These are phyloP conservation scores for Montipora foliosa DNA, from an alignment of 64 coral and sea anemone genomes.

Conservation along the genomic window DNA sequence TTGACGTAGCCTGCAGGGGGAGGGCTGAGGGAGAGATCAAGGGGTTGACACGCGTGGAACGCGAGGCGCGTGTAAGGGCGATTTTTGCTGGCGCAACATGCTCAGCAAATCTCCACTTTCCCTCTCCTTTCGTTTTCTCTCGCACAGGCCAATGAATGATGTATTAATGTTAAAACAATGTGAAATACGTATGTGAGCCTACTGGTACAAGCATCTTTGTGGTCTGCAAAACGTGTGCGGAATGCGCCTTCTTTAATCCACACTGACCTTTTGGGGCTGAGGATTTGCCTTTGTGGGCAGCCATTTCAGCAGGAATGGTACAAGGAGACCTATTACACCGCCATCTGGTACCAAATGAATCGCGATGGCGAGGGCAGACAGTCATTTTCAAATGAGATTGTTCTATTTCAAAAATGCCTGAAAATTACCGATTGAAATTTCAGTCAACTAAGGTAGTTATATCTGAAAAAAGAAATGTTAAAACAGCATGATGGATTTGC, in stretches of 20 bases:
- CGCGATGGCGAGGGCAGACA: background rate
- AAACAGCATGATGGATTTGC: no score
- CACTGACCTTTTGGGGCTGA: background rate
- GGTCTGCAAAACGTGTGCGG: background rate
- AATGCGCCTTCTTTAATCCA: slow-evolving; percentile 9
- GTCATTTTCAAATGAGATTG: background rate
- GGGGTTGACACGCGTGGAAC: no score
- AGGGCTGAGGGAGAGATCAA: no score
- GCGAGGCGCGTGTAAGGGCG: no score
- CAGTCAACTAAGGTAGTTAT: no score
- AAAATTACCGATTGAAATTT: background rate
- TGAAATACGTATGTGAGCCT: background rate
- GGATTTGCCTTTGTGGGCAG: background rate
- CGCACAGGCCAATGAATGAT: background rate
- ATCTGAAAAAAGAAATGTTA: no score
- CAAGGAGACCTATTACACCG: background rate
- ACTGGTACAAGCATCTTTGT: background rate
- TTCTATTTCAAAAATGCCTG: background rate
- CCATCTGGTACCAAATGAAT: background rate
- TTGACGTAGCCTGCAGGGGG: no score
- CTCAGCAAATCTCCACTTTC: background rate
- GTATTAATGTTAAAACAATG: background rate
- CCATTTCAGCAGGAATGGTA: background rate
- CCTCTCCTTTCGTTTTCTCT: background rate
- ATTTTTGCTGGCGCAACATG: background rate